These are phyloP conservation scores for Oxycera nigricornis DNA, from an alignment of 2,888 invertebrate species.

Conservation along the genomic window DNA sequence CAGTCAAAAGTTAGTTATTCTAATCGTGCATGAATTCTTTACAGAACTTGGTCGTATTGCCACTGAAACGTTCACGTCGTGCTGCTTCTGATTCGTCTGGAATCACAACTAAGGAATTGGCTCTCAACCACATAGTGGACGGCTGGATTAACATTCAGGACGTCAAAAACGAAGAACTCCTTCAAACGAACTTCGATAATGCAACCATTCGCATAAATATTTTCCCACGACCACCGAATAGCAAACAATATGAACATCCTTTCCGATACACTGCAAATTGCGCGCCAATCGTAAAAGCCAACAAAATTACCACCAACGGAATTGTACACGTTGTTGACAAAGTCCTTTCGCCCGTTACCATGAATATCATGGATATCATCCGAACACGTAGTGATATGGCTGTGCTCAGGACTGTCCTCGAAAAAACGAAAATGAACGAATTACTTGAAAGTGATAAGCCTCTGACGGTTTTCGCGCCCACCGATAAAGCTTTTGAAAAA, in stretches of 20 bases:
- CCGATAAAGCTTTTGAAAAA: constrained; percentile 72
- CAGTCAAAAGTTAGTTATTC: no score
- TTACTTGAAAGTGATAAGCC: constrained; percentile 65
- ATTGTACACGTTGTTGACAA: constrained; percentile 70
- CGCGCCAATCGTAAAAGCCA: constrained; percentile 67
- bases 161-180: constrained; percentile 66
- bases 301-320: constrained; percentile 71
- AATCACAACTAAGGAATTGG: constrained; percentile 62
- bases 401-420: constrained; percentile 65
- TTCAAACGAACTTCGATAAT: constrained; percentile 57
- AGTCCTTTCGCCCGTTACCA: constrained; percentile 66
- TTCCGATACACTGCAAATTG: constrained; percentile 71
- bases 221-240: constrained; percentile 51
- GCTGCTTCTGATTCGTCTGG: constrained; percentile 51
- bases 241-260: constrained; percentile 55
- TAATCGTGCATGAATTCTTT: constrained; percentile 36
- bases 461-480: constrained; percentile 72
- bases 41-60: constrained; percentile 63
- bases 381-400: constrained; percentile 67
- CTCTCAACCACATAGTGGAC: constrained; percentile 67
- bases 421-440: constrained; percentile 66
- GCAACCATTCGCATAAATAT: constrained; percentile 60
- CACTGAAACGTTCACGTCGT: constrained; percentile 50
- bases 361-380: constrained; percentile 67
- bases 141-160: constrained; percentile 67